These are phyloP conservation scores for Bergia puertoricense DNA, from an alignment of 92 coral and sea anemone genomes.

Conservation along the genomic window DNA sequence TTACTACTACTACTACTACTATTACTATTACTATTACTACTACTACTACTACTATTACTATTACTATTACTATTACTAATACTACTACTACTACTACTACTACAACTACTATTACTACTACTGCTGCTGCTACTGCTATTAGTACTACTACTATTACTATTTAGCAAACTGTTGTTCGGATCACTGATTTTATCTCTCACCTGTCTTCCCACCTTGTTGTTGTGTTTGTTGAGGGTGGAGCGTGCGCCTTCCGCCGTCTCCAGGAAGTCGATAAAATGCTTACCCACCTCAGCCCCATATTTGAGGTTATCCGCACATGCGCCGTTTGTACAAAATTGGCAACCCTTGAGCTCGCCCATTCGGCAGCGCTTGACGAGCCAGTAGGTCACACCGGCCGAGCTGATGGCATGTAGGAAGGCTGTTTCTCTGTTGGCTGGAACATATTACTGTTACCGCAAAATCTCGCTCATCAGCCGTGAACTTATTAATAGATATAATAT, in stretches of 20 bases:
- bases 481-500: too few species aligned
- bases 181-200: background rate
- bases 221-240: conserved; percentile 40
- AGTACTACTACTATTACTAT: too few species aligned
- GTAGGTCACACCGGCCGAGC: conserved; percentile 6
- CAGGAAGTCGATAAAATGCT: conserved; percentile 47
- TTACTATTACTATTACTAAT: too few species aligned
- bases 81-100: too few species aligned
- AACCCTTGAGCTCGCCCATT: background rate
- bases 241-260: conserved; percentile 33
- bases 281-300: conserved; percentile 37
- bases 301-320: conserved; percentile 19
- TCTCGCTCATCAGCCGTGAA: too few species aligned
- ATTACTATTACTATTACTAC: too few species aligned
- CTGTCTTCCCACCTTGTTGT: conserved; percentile 51
- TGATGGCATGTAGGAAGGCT: conserved; percentile 27
- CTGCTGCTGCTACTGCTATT: too few species aligned
- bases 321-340: background rate
- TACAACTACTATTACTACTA: too few species aligned
- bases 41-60: too few species aligned
- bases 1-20: too few species aligned
- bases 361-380: conserved; percentile 14
- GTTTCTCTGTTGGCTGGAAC: conserved; percentile 36
- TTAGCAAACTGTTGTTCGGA: too few species aligned
- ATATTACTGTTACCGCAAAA: background rate